These are phyloP conservation scores for Trochalopteron elliotii DNA, from an alignment of 2,113 vertebrate species.

Conservation along the genomic window DNA sequence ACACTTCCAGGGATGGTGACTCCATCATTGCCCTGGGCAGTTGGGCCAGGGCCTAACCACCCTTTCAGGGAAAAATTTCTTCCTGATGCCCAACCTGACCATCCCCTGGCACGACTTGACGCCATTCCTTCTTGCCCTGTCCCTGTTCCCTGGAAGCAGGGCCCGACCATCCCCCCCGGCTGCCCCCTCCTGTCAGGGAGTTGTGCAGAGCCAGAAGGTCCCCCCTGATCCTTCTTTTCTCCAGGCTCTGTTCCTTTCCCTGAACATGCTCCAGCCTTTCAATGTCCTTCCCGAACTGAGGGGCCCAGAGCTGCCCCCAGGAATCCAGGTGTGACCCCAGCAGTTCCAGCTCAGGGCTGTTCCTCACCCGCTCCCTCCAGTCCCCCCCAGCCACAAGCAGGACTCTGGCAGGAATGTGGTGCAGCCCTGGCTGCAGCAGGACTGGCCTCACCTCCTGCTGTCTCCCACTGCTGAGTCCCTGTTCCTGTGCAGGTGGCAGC, in stretches of 20 bases:
- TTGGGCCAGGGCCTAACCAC: neutral
- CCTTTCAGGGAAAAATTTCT: neutral
- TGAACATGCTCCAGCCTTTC: neutral
- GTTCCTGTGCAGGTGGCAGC: constrained; percentile 55
- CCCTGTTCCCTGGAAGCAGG: neutral
- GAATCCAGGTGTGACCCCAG: neutral
- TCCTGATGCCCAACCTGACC: neutral
- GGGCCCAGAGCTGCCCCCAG: neutral
- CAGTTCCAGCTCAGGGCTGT: neutral
- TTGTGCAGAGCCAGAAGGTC: neutral
- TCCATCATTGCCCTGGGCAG: neutral
- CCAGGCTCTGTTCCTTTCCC: fast-evolving
- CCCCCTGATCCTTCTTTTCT: neutral
- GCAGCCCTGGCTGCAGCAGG: neutral
- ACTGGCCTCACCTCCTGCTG: neutral
- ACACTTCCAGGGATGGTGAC: neutral
- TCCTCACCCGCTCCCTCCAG: fast-evolving
- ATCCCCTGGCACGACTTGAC: neutral
- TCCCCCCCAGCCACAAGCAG: neutral
- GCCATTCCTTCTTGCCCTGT: neutral
- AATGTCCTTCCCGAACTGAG: fast-evolving
- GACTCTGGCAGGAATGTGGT: neutral
- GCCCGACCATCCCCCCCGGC: fast-evolving
- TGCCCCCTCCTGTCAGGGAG: neutral
- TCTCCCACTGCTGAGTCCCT: neutral